A percentile compares a stretch with the other conserved stretches of the same genome.
phyloP scores from a whole-genome alignment of 2,888 invertebrate species.

The Malthinus seriepunctatus region DNA sequence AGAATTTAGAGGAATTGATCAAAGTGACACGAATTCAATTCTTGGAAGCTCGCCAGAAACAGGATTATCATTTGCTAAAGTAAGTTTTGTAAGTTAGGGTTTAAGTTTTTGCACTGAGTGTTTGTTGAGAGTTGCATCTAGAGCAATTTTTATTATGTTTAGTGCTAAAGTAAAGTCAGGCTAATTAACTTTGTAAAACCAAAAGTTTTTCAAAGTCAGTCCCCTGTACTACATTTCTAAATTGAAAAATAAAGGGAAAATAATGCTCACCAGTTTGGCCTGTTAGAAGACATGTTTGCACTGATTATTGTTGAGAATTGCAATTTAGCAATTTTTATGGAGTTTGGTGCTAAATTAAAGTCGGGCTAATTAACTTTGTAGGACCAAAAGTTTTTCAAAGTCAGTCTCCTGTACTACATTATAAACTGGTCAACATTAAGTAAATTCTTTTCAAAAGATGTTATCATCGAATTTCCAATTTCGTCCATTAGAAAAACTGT shows the following conservation, averaged over 20 bases:
- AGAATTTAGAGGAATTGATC: slow-evolving; percentile 27
- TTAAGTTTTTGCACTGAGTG: not conserved
- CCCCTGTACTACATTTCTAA: slow-evolving; percentile 4
- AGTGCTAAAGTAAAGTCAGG: slow-evolving; percentile 10
- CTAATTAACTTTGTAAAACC: slow-evolving; percentile 12
- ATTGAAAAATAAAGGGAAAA: no score
- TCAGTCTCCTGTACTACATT: slow-evolving; percentile 13
- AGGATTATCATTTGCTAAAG: slow-evolving; percentile 65
- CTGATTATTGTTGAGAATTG: not conserved
- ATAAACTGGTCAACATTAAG: no score
- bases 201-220: slow-evolving; percentile 12
- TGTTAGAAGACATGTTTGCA: no score
- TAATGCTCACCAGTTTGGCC: no score
- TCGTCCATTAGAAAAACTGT: no score
- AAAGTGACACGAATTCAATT: slow-evolving; percentile 24
- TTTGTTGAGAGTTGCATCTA: not conserved
- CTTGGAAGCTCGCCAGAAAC: slow-evolving; percentile 41
- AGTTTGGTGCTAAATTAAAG: slow-evolving; percentile 7
- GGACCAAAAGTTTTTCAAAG: slow-evolving; percentile 4
- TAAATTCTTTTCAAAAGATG: no score
- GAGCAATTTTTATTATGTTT: slow-evolving; percentile 1
- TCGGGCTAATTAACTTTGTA: slow-evolving; percentile 15
- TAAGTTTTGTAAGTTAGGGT: slow-evolving; percentile 33
- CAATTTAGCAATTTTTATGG: not conserved
- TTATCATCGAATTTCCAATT: slow-evolving; percentile 40